A percentile compares a stretch with the other conserved stretches of the same genome.
These are phyloP conservation scores for Drosophila fuyamai DNA, from an alignment of 1,140 invertebrate species.

Conservation along the genomic window DNA sequence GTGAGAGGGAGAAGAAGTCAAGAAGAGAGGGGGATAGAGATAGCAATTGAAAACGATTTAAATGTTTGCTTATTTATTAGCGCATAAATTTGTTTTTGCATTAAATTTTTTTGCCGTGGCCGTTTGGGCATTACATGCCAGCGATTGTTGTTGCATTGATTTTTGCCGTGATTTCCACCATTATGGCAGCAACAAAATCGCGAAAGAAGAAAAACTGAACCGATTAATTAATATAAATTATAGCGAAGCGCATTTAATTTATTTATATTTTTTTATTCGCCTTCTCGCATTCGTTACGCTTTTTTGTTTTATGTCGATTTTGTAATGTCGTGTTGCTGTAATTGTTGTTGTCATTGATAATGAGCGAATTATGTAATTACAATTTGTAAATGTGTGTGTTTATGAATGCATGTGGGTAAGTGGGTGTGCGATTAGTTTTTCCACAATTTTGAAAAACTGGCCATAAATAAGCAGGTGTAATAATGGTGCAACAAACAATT, in stretches of 20 bases:
- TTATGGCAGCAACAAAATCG: slow-evolving; percentile 45
- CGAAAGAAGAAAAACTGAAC: slow-evolving; percentile 37
- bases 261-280: slow-evolving; percentile 41
- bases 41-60: slow-evolving; percentile 53
- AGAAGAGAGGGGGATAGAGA: slow-evolving; percentile 6
- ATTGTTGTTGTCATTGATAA: slow-evolving; percentile 75
- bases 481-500: slow-evolving; percentile 68
- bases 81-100: slow-evolving; percentile 69
- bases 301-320: slow-evolving; percentile 40
- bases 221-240: slow-evolving; percentile 81
- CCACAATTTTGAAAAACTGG: slow-evolving; percentile 46
- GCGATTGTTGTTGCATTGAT: slow-evolving; percentile 36
- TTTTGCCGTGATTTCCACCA: slow-evolving; percentile 48
- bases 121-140: slow-evolving; percentile 47
- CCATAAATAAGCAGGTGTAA: slow-evolving; percentile 69
- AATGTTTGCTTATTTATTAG: slow-evolving; percentile 71
- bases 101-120: slow-evolving; percentile 14
- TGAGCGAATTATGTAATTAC: slow-evolving; percentile 81
- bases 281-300: slow-evolving; percentile 8
- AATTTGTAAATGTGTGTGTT: slow-evolving; percentile 36
- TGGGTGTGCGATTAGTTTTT: slow-evolving; percentile 17
- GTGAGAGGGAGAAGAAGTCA: background rate
- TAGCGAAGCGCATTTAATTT: slow-evolving; percentile 59
- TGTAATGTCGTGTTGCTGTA: slow-evolving; percentile 52
- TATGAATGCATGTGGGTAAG: background rate